phyloP scores from a whole-genome alignment of 2,888 invertebrate species.

The Ochropacha duplaris region DNA sequence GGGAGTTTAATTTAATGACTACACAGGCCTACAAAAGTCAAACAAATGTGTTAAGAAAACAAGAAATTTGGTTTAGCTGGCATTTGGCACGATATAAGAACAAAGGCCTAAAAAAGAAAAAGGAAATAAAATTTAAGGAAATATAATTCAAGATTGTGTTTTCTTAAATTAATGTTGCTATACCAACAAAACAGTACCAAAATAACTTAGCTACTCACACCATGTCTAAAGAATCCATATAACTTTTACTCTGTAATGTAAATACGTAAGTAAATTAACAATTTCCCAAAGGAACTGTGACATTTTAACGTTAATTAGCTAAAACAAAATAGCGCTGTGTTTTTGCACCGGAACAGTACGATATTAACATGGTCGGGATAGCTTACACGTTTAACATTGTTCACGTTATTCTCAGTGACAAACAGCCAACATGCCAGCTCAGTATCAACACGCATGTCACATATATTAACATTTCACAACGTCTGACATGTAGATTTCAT shows the following conservation, averaged over 20 bases:
- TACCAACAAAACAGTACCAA: too few species aligned
- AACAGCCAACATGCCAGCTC: slow-evolving; percentile 16
- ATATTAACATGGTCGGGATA: slow-evolving; percentile 30
- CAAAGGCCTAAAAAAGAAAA: not conserved
- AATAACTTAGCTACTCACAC: too few species aligned
- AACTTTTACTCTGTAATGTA: not conserved
- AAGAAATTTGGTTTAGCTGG: not conserved
- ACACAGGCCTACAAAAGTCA: not conserved
- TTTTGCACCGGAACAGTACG: slow-evolving; percentile 20
- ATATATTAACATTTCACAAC: slow-evolving; percentile 30
- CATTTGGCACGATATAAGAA: too few species aligned
- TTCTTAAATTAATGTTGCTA: too few species aligned
- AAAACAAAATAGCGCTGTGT: slow-evolving; percentile 45
- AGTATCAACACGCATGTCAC: slow-evolving; percentile 23
- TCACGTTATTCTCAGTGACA: slow-evolving; percentile 23
- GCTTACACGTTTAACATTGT: slow-evolving; percentile 32
- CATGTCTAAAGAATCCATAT: not conserved
- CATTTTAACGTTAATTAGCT: slow-evolving; percentile 49
- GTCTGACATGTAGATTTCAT: slow-evolving; percentile 22
- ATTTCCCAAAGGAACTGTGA: slow-evolving; percentile 28
- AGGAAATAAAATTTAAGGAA: not conserved
- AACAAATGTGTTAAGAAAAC: not conserved
- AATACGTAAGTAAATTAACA: slow-evolving; percentile 14
- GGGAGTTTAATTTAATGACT: not conserved
- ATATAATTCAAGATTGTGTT: too few species aligned